These are phyloP conservation scores for Sebastes oblongus DNA, from an alignment of 2,797 vertebrate genomes.

Conservation along the genomic window DNA sequence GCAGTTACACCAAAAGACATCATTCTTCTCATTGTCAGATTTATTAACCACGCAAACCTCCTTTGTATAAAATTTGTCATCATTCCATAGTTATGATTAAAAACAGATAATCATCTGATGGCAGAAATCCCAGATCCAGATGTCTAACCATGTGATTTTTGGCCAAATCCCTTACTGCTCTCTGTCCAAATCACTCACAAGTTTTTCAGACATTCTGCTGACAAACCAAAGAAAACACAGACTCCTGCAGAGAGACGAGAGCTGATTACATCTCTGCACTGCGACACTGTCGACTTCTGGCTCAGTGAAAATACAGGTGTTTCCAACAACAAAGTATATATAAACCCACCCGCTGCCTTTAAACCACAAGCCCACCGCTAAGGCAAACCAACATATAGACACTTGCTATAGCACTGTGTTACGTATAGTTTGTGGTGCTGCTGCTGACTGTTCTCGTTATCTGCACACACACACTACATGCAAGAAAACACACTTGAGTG, in stretches of 20 bases:
- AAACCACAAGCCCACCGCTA: constrained; percentile 24
- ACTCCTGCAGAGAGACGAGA: not conserved
- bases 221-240: constrained; percentile 40
- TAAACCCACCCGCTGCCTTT: constrained; percentile 16
- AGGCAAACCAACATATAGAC: constrained; percentile 11
- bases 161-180: not conserved
- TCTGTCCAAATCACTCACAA: not conserved
- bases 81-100: constrained; percentile 13
- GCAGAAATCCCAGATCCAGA: constrained; percentile 19
- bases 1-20: not conserved
- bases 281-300: constrained; percentile 11
- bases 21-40: not conserved
- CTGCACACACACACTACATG: not conserved
- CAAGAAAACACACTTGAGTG: not conserved
- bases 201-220: constrained; percentile 10
- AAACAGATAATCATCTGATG: constrained; percentile 24
- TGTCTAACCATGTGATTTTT: constrained; percentile 11
- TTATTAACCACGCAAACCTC: not conserved
- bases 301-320: constrained; percentile 49
- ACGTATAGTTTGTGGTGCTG: not conserved
- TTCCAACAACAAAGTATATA: constrained; percentile 29
- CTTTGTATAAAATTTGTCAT: not conserved
- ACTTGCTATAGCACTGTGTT: constrained; percentile 4
- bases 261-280: constrained; percentile 35
- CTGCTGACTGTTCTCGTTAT: constrained; percentile 11